These are phyloP conservation scores for Chrysolina americana DNA, from an alignment of 2,888 invertebrate genomes.

Conservation along the genomic window DNA sequence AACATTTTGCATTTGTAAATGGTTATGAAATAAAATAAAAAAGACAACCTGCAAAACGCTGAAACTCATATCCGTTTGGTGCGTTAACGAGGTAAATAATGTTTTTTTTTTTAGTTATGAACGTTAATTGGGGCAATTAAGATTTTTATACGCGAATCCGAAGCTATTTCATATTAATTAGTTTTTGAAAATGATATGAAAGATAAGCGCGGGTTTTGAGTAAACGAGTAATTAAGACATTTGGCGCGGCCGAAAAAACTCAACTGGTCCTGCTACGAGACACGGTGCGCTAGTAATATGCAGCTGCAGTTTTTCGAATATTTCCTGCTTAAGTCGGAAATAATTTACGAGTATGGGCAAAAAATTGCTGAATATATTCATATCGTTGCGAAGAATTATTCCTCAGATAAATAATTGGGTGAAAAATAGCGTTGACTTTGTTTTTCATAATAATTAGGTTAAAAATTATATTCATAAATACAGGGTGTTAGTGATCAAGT, in stretches of 20 bases:
- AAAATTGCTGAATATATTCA: constrained; percentile 27
- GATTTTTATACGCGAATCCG: constrained; percentile 29
- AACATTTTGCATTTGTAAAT: neutral
- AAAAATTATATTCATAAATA: no score
- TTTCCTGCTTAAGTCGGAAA: constrained; percentile 30
- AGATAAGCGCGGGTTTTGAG: constrained; percentile 20
- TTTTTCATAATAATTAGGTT: no score
- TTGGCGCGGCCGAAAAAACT: constrained; percentile 22
- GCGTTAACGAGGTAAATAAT: constrained; percentile 6
- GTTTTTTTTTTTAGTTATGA: constrained; percentile 6
- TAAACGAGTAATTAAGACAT: constrained; percentile 31
- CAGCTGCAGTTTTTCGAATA: constrained; percentile 27
- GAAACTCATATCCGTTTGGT: constrained; percentile 7
- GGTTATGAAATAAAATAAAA: neutral
- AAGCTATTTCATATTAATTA: constrained; percentile 34
- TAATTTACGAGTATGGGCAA: neutral
- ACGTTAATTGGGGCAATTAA: constrained; percentile 32
- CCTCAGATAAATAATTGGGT: no score
- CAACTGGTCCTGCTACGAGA: neutral
- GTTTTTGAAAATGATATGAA: constrained; percentile 26
- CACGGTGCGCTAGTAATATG: neutral
- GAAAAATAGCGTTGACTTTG: no score
- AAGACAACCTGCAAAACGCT: constrained; percentile 5
- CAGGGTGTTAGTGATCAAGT: no score
- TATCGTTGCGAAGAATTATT: neutral